Evolutionary conservation across 2,888 invertebrate species (phyloP).

Genomic region (Cancer borealis): DNA sequence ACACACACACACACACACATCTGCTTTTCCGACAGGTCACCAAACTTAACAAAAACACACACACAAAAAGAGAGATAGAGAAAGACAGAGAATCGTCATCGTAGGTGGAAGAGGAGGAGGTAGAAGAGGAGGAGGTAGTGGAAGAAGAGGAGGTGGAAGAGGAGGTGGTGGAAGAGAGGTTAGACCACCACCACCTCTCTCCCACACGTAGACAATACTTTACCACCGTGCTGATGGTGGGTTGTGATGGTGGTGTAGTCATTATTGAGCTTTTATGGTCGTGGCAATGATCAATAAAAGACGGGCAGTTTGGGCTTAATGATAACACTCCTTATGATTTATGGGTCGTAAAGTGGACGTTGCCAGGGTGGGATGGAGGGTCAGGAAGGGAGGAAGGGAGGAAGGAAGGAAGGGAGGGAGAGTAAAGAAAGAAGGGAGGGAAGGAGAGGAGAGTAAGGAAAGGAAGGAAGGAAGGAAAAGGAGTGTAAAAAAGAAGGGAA

Average conservation of each 20-base stretch:
- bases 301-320: slow-evolving; percentile 69
- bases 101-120: neutral
- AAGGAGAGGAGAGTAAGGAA: neutral
- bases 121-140: neutral
- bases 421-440: neutral
- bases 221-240: slow-evolving; percentile 52
- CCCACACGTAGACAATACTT: slow-evolving; percentile 23
- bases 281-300: slow-evolving; percentile 64
- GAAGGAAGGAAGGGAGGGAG: neutral
- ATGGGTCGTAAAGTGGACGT: slow-evolving; percentile 64
- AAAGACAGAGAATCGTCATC: neutral
- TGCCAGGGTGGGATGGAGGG: slow-evolving; percentile 27
- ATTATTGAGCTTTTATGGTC: slow-evolving; percentile 63
- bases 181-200: neutral
- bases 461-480: neutral
- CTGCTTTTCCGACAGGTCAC: neutral
- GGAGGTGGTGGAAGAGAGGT: neutral
- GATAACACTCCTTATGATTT: slow-evolving; percentile 69
- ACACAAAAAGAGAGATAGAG: neutral
- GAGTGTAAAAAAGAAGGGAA: neutral
- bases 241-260: slow-evolving; percentile 55
- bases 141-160: neutral
- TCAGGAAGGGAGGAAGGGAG: too few relatives aligned
- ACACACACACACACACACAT: neutral
- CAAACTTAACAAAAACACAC: neutral